Conservation (phyloP, 1,140 invertebrate species). For the Drosophila lacertosa region DNA sequence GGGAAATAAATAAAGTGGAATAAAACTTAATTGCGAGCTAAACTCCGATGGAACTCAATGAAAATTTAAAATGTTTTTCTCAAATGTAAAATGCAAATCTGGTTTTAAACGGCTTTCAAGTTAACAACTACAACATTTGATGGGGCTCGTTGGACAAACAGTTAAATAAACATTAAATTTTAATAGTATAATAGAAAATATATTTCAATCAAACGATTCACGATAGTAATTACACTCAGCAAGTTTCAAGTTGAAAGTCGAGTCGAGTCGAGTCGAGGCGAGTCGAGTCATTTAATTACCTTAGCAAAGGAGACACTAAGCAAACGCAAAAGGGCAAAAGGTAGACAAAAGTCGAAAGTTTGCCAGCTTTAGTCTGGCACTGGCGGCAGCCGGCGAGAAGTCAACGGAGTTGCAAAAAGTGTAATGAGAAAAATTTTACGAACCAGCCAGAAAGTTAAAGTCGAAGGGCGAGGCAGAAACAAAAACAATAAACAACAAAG, state of each 20-base stretch:
- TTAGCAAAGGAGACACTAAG: constrained; percentile 17
- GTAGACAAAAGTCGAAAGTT: constrained; percentile 43
- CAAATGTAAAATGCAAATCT: no score
- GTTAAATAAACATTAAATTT: neutral
- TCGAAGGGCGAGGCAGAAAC: constrained; percentile 23
- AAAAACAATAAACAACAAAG: constrained; percentile 62
- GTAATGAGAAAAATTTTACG: constrained; percentile 74
- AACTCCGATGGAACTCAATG: neutral
- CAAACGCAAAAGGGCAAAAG: constrained; percentile 30
- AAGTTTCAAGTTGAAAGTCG: constrained; percentile 35
- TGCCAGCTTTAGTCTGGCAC: constrained; percentile 39
- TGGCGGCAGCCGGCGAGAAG: constrained; percentile 19
- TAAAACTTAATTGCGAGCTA: no score
- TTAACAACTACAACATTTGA: no score
- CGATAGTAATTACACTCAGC: constrained; percentile 20
- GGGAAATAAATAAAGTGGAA: no score
- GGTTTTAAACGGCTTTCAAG: no score
- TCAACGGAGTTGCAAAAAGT: constrained; percentile 48
- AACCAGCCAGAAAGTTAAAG: constrained; percentile 39
- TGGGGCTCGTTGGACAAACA: neutral
- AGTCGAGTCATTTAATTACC: constrained; percentile 77
- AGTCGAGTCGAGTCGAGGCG: constrained; percentile 61
- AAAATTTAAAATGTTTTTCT: neutral
- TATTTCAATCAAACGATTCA: constrained; percentile 25
- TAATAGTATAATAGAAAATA: neutral